Evolutionary conservation across 2,797 vertebrate genomes (phyloP).

Genomic region (Acipenser ruthenus): DNA sequence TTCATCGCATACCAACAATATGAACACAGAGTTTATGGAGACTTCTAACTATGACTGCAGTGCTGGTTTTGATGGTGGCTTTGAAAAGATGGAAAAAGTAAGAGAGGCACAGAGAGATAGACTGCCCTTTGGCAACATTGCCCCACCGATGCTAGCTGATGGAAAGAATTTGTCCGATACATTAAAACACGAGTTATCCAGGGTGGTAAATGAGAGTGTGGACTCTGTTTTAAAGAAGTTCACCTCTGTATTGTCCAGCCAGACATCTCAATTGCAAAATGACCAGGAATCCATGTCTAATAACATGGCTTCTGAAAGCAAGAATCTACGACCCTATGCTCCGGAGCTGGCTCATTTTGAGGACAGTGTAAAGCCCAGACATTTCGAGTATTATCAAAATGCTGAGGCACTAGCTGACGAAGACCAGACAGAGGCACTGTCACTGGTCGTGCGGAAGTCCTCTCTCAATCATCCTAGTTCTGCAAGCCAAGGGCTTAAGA

Average conservation of each 20-base stretch:
- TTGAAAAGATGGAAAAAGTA: conserved; percentile 30
- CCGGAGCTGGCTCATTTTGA: conserved; percentile 44
- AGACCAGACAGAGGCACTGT: conserved; percentile 54
- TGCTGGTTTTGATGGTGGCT: conserved; percentile 20
- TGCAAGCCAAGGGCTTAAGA: conserved; percentile 51
- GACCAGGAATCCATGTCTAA: conserved; percentile 38
- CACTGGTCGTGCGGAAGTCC: conserved; percentile 57
- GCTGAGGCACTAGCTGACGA: conserved; percentile 47
- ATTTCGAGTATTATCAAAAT: conserved; percentile 54
- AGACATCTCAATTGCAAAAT: conserved; percentile 42
- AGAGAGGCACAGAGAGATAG: conserved; percentile 33
- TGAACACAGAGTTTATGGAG: conserved; percentile 18
- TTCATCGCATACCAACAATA: conserved; percentile 25
- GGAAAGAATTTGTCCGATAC: conserved; percentile 60
- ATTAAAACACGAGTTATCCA: conserved; percentile 74
- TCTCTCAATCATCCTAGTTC: conserved; percentile 42
- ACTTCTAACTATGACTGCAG: conserved; percentile 17
- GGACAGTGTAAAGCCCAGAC: conserved; percentile 38
- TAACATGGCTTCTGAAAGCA: conserved; percentile 36
- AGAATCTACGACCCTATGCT: conserved; percentile 30
- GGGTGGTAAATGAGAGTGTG: conserved; percentile 66
- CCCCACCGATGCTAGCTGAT: conserved; percentile 41
- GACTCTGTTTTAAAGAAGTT: conserved; percentile 72
- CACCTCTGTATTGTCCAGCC: conserved; percentile 42
- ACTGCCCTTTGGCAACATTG: conserved; percentile 27